A percentile compares a stretch with the other conserved stretches of the same genome.
These are phyloP conservation scores for Oryzias celebensis DNA, from an alignment of 2,113 vertebrate species.

Conservation along the genomic window DNA sequence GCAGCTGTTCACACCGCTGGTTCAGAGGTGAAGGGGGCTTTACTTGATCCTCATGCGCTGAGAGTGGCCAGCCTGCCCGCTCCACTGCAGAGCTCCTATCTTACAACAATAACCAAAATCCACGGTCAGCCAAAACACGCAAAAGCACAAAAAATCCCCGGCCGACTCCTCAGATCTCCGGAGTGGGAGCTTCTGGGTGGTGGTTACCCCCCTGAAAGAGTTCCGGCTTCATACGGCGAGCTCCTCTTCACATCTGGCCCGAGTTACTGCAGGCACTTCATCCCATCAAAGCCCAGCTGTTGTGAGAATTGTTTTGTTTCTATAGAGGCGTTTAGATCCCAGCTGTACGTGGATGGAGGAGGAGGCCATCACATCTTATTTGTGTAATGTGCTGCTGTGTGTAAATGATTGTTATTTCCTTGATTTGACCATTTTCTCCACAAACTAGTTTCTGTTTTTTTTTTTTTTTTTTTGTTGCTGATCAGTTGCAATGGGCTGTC, in stretches of 20 bases:
- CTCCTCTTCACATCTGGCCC: slow-evolving; percentile 67
- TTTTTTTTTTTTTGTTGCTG: slow-evolving; percentile 20
- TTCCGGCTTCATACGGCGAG: slow-evolving; percentile 49
- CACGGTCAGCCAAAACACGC: slow-evolving; percentile 42
- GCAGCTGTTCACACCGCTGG: slow-evolving; percentile 67
- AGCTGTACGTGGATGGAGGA: slow-evolving; percentile 21
- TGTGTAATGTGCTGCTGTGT: slow-evolving; percentile 32
- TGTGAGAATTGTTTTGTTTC: slow-evolving; percentile 61
- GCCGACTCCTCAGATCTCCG: slow-evolving; percentile 58
- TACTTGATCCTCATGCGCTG: slow-evolving; percentile 73
- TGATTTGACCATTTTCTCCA: slow-evolving; percentile 2
- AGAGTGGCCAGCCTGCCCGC: slow-evolving; percentile 52
- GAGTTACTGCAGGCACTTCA: slow-evolving; percentile 66
- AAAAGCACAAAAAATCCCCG: slow-evolving; percentile 26
- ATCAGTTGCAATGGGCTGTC: slow-evolving; percentile 31
- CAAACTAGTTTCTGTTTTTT: slow-evolving; percentile 22
- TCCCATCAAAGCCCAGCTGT: slow-evolving; percentile 59
- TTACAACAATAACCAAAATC: slow-evolving; percentile 71
- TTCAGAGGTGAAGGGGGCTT: slow-evolving; percentile 71
- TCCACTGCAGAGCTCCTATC: slow-evolving; percentile 55
- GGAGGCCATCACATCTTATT: slow-evolving; percentile 36
- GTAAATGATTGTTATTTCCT: slow-evolving; percentile 11
- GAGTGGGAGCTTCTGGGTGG: slow-evolving; percentile 61
- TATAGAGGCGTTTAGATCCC: slow-evolving; percentile 38
- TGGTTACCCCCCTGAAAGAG: slow-evolving; percentile 31